Evolutionary conservation across 2,888 invertebrate species (phyloP).

Genomic region (Flexamia atlantica): DNA sequence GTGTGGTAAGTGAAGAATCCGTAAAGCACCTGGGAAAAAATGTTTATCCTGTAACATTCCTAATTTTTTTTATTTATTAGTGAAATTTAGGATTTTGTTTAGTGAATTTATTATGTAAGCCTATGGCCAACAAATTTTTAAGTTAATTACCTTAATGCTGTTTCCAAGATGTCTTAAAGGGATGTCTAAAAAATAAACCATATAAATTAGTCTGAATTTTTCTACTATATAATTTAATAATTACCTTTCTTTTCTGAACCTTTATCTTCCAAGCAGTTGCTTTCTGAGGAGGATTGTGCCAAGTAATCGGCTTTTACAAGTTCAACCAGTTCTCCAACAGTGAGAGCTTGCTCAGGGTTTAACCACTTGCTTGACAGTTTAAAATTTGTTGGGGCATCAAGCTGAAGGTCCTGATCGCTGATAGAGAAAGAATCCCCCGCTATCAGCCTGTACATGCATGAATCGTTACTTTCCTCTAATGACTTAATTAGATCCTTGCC

Average conservation of each 20-base stretch:
- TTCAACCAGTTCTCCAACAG: slow-evolving; percentile 75
- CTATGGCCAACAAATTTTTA: no score
- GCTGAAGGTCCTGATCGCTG: slow-evolving; percentile 63
- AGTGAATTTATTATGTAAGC: no score
- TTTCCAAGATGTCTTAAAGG: no score
- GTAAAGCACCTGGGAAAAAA: no score
- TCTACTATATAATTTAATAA: no score
- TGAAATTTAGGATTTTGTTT: no score
- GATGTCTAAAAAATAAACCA: no score
- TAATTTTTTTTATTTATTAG: no score
- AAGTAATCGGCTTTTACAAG: slow-evolving; percentile 76
- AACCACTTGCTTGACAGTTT: slow-evolving; percentile 68
- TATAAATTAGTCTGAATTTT: no score
- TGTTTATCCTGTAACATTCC: no score
- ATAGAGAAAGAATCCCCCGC: slow-evolving; percentile 64
- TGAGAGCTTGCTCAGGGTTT: slow-evolving; percentile 74
- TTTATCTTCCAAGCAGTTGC: slow-evolving; percentile 25
- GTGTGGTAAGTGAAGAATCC: no score
- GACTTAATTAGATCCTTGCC: slow-evolving; percentile 79
- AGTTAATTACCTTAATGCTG: no score
- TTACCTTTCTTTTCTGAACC: slow-evolving; percentile 24
- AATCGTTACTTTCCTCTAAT: slow-evolving; percentile 78
- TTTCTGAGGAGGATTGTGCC: slow-evolving; percentile 65
- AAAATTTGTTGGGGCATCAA: slow-evolving; percentile 65
- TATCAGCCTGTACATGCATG: slow-evolving; percentile 77